Evolutionary conservation across 2,113 vertebrate genomes (phyloP), one percentile per base, ranked within the genome.

Genomic region (Empidonax alnorum): DNA sequence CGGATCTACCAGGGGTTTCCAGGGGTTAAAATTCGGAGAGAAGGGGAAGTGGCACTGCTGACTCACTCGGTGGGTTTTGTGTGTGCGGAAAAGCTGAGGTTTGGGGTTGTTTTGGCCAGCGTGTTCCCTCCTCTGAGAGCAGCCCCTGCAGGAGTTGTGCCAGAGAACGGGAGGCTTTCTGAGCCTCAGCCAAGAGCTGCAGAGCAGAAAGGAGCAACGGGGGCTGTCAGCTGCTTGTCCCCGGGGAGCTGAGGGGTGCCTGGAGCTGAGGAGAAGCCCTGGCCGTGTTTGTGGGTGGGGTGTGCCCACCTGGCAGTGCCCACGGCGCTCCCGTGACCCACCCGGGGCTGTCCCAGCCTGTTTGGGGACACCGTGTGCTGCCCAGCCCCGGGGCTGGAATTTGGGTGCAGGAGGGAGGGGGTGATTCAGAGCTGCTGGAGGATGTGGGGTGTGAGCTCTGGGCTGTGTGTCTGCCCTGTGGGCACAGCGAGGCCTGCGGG

Each of bases 1-100:
- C 24, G 22, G 28, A 7, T 35, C 12, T 10, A 0, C 22, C 50
- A 0, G 8, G 2, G 10, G 4, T 4, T 18, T 7, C 10, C 22
- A 18, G 14, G 72, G 49, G 53, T 85, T 94, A 68, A 82, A 50
- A 17, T 2, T 6, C 11, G 2, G 52, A 10, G 56, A 9, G 71
- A 73, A 80, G 78, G 44, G 85, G 92, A 94, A 92, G 90, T 33
- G 3, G 1, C 28, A 0, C 6, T 20, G 88, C 82, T 79, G 90
- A 53, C 30, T 94, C 87, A 8, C n/a, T 16, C 22, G 7, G 13
- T 3, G 33, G 0, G 14, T 9, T 5, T 23, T 6, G 27, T 18
- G 49, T 3, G 59, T 39, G 44, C n/a, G 27, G 23, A 31, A 28
- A 3, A 61, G 37, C 66, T 4, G 71, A 23, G 39, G 6, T 21